phyloP scores from a whole-genome alignment of 2,888 invertebrate species.

The Neoitamus cyanurus region DNA sequence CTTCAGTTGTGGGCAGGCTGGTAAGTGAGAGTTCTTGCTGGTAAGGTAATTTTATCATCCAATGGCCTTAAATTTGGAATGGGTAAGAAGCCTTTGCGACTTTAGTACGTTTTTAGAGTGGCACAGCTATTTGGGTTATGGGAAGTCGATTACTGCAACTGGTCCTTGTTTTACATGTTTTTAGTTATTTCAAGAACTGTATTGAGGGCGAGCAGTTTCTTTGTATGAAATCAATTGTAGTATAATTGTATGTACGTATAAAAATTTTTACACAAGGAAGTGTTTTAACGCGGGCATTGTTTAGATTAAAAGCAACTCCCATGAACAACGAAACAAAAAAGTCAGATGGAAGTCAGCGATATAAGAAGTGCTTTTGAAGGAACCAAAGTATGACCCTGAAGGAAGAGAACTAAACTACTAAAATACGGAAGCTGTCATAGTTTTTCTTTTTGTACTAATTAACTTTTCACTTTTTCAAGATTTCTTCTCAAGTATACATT shows the following conservation, averaged over 20 bases:
- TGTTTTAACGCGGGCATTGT: background rate
- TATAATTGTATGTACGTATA: background rate
- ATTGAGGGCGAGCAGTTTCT: background rate
- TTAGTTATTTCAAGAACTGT: background rate
- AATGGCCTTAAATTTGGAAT: background rate
- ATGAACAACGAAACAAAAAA: background rate
- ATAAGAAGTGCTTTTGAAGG: background rate
- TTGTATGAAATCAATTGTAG: background rate
- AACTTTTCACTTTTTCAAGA: background rate
- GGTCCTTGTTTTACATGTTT: background rate
- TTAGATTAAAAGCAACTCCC: background rate
- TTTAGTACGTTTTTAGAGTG: background rate
- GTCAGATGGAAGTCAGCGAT: background rate
- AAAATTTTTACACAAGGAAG: background rate
- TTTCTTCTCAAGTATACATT: too few species aligned
- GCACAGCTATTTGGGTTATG: background rate
- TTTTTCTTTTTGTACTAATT: background rate
- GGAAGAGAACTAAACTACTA: background rate
- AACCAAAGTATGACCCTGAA: background rate
- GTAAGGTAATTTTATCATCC: background rate
- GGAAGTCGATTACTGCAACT: background rate
- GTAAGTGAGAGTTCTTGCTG: conserved; percentile 26
- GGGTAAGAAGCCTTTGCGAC: background rate
- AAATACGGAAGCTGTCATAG: background rate
- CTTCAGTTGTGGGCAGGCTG: background rate